These are phyloP conservation scores for Pristionchus japonicus DNA, from an alignment of 2,888 invertebrate genomes.

Conservation along the genomic window DNA sequence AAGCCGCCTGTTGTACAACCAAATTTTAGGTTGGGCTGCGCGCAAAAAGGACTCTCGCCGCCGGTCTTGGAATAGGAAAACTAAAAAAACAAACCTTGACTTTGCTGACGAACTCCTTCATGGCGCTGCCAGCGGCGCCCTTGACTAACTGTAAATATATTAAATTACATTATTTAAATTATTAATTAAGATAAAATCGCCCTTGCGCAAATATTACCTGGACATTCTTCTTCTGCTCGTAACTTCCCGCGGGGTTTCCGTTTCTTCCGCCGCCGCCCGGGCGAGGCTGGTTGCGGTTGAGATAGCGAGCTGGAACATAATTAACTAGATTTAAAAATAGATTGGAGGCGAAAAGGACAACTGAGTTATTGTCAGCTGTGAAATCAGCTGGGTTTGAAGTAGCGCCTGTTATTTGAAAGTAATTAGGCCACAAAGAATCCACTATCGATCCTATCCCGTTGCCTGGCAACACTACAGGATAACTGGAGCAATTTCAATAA, in stretches of 20 bases:
- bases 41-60: too few species aligned
- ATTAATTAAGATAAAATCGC: too few species aligned
- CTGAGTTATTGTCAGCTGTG: too few species aligned
- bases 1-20: too few species aligned
- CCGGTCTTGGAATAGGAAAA: neutral
- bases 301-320: neutral
- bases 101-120: conserved; percentile 28
- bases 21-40: too few species aligned
- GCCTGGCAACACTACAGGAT: too few species aligned
- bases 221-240: conserved; percentile 26
- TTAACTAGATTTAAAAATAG: neutral
- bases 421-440: too few species aligned
- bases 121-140: neutral
- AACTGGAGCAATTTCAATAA: conserved; percentile 15
- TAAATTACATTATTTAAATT: too few species aligned
- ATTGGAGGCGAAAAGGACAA: too few species aligned
- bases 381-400: too few species aligned
- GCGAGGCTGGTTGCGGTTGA: neutral
- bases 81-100: neutral
- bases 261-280: neutral
- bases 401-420: too few species aligned
- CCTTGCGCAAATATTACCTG: neutral
- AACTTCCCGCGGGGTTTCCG: neutral
- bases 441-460: neutral
- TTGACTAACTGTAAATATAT: neutral